A percentile compares a stretch with the other conserved stretches of the same genome.
Evolutionary conservation across 2,113 vertebrate species (phyloP).

Genomic region (Podocnemis expansa): DNA sequence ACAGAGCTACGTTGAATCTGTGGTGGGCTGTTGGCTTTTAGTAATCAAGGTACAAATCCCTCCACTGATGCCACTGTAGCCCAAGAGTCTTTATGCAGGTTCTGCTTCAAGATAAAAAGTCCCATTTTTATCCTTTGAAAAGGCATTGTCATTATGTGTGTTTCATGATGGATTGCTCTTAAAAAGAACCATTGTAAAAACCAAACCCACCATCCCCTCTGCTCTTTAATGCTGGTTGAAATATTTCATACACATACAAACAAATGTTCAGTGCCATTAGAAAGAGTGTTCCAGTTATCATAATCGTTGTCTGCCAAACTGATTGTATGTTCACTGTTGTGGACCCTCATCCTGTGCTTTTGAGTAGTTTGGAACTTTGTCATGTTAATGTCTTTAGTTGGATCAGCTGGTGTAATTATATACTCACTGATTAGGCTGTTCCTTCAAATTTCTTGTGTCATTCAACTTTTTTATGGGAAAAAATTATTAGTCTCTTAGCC

Average conservation of each 20-base stretch:
- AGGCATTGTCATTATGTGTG: background rate
- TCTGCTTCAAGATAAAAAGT: background rate
- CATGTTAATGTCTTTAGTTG: background rate
- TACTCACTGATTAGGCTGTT: background rate
- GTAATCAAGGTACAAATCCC: accelerated
- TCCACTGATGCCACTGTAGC: background rate
- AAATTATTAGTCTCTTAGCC: background rate
- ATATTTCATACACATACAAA: background rate
- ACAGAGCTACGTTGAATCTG: background rate
- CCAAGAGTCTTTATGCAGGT: accelerated
- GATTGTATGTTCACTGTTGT: background rate
- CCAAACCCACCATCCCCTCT: accelerated
- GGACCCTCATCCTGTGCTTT: background rate
- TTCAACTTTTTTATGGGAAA: background rate
- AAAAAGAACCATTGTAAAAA: background rate
- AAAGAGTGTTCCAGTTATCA: background rate
- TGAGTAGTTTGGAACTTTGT: background rate
- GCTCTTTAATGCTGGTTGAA: background rate
- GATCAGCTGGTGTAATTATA: background rate
- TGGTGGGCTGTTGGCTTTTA: background rate
- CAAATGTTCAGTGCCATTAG: background rate
- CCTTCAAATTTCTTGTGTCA: background rate
- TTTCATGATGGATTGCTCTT: background rate
- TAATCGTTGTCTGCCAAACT: background rate
- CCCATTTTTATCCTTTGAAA: background rate